Base-by-base conservation (phyloP, 2,113 vertebrate genomes). In the Leptocoma aspasia region DNA sequence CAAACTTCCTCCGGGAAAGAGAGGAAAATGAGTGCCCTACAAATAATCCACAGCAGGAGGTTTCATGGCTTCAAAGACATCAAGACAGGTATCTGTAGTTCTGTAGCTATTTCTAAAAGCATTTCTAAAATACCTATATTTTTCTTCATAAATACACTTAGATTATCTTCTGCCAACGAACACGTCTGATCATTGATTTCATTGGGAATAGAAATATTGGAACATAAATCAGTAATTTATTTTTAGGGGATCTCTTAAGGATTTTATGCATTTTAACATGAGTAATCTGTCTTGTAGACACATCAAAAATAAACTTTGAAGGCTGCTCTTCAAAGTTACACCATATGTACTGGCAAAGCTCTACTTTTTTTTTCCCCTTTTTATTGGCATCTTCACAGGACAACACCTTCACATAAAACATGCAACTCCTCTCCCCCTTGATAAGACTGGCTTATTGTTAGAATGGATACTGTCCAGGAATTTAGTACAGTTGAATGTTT, bases 11-110 rank as follows among this genome's bases (percentile, higher is more conserved):
- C 42, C 0, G 44, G 90, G 94, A 93, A 91, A 88, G 37, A 75
- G 37, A 85, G 73, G 63, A 91, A 95, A 92, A 92, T 45, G 69
- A 93, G 24, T 13, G 13, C 31, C 82, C 54, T 31, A 45, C 65
- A 94, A 89, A 93, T 93, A 95, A 90, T 78, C 37, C 56, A 89
- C 85, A 92, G 60, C 76, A 86, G 52, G 90, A 89, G 64, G 18
- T 56, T 95, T 81, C 44, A 78, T 73, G 52, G 7, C 0, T 93
- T 86, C 49, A 37, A 61, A 93, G 28, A 35, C 35, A 83, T 23
- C 17, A 73, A 41, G 44, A 52, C 63, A 94, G 12, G 27, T 86
- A 70, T 61, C 54, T 50, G 16, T 61, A 61, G 16, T 61, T 91
- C 57, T 93, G 37, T 24, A 82, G 17, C 13, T 65, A 19, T 79